Conservation (phyloP, 1,140 invertebrate genomes). For the Hylaeus anthracinus region DNA sequence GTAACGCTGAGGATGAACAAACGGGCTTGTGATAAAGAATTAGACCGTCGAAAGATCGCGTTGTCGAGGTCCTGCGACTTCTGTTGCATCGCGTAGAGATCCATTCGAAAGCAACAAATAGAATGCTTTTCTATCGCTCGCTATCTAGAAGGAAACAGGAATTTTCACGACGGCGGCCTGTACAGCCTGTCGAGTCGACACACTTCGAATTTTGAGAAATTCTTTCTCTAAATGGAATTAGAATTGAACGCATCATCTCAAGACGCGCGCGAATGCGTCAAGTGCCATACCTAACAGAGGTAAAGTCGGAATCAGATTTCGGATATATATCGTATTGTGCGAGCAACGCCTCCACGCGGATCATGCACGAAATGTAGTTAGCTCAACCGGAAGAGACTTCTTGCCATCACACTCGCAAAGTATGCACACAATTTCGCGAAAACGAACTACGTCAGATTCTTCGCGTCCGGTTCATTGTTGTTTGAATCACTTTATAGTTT, state of each 20-base stretch:
- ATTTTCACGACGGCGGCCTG: neutral
- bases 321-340: slow-evolving; percentile 20
- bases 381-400: slow-evolving; percentile 64
- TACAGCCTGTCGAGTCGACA: slow-evolving; percentile 4
- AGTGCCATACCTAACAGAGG: slow-evolving; percentile 74
- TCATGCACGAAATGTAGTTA: slow-evolving; percentile 55
- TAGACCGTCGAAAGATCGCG: neutral
- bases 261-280: slow-evolving; percentile 73
- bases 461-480: slow-evolving; percentile 69
- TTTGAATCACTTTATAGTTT: slow-evolving; percentile 79
- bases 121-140: neutral
- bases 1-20: neutral
- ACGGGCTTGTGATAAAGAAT: slow-evolving; percentile 36
- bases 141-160: neutral
- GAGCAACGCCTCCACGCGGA: slow-evolving; percentile 54
- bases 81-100: neutral
- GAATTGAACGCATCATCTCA: slow-evolving; percentile 43
- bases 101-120: neutral
- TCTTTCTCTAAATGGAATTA: neutral
- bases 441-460: slow-evolving; percentile 60
- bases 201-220: slow-evolving; percentile 25
- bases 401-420: slow-evolving; percentile 66
- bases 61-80: neutral
- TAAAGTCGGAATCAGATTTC: slow-evolving; percentile 46
- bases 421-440: slow-evolving; percentile 54